Evolutionary conservation across 2,113 vertebrate genomes (phyloP), one percentile per base, ranked within the genome.

Genomic region (Tautogolabrus adspersus): DNA sequence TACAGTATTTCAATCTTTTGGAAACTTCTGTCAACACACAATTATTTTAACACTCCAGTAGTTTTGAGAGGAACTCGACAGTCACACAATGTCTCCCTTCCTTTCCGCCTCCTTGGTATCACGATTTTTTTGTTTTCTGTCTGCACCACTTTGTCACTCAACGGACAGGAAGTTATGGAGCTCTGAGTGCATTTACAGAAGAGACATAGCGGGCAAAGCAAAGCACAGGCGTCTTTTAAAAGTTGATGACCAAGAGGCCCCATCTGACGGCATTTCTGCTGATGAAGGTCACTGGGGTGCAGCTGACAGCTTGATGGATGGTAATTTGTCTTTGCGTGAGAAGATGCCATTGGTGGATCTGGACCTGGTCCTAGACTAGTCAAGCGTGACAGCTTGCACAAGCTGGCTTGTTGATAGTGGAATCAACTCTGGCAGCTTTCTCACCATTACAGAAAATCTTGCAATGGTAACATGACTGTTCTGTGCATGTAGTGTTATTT

Each of bases 251-350:
- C 67, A 78, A 77, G 81, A 76, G 63, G 74, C 83, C 80, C 70
- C 63, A 57, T 83, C 60, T 57, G 59, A 82, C 5, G 40, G 67
- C 74, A 66, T 89, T 81, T 82, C 76, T 85, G 15, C 19, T 52
- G 67, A 77, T 38, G 64, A 75, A 86, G 66, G 77, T 78, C 81
- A 62, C 34, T 1, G 21, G 37, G 37, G 55, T 64, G 56, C 67
- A 84, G 77, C 74, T 92, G 86, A 90, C 80, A 84, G 72, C 66
- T 87, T 89, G 89, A 89, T 86, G 89, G 91, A 80, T 90, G 84
- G 75, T 92, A 82, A 74, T 92, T 92, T 91, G 87, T 89, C 88
- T 88, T 86, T 84, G 89, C 78, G 89, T 93, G 91, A 92, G 91
- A 92, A 90, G 86, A 86, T 93, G 79, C 80, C 75, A 38, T 85